phyloP scores from a whole-genome alignment of 1,140 invertebrate genomes.

The Acromyrmex charruanus region DNA sequence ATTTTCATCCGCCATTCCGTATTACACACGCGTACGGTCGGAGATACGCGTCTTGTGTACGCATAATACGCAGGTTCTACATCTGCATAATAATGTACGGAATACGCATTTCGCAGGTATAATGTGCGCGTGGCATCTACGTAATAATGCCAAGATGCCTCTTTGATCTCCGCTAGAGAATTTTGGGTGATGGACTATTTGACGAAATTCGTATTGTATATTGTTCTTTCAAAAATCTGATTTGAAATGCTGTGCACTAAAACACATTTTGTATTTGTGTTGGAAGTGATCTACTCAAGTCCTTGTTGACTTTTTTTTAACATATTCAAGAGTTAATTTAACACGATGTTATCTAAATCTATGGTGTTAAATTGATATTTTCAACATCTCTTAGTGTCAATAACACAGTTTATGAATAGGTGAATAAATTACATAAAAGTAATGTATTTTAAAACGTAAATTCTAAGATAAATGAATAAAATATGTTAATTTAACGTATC shows the following conservation, averaged over 20 bases:
- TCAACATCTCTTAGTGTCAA: no score
- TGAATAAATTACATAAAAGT: no score
- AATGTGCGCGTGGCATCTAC: not conserved
- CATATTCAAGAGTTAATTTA: no score
- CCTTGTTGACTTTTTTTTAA: no score
- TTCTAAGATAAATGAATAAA: no score
- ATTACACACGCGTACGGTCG: not conserved
- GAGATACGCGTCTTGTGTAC: conserved; percentile 30
- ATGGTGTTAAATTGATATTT: no score
- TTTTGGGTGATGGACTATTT: not conserved
- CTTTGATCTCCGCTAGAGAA: not conserved
- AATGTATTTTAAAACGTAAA: no score
- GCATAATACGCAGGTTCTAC: conserved; percentile 33
- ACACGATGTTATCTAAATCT: no score
- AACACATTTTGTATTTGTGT: no score
- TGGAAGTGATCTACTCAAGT: no score
- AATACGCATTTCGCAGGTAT: conserved; percentile 37
- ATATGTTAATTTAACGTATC: no score
- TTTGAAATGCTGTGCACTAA: not conserved
- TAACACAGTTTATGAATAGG: no score
- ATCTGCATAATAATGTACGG: conserved; percentile 49
- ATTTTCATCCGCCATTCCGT: conserved; percentile 36
- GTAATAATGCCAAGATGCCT: conserved; percentile 12
- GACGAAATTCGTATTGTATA: not conserved
- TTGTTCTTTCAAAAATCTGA: not conserved